A percentile compares a stretch with the other conserved stretches of the same genome.
Evolutionary conservation across 1,140 invertebrate species (phyloP).

Genomic region (Meteorus sp.): DNA sequence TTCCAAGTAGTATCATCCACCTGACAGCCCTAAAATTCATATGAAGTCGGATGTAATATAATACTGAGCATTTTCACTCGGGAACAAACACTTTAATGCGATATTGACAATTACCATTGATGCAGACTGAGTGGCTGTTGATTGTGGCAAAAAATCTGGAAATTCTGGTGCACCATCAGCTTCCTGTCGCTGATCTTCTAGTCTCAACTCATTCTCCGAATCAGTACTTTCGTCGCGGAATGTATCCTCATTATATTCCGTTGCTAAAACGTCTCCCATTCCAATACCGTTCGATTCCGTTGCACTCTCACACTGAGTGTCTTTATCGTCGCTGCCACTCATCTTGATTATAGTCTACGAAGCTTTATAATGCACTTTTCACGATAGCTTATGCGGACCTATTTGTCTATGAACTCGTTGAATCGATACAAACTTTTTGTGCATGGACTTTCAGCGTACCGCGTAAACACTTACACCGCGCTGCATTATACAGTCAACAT

Average conservation of each 20-base stretch:
- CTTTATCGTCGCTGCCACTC: constrained; percentile 39
- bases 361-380: not conserved
- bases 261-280: constrained; percentile 50
- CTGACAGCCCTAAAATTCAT: constrained; percentile 22
- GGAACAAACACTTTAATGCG: not conserved
- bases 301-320: constrained; percentile 35
- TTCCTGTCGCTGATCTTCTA: constrained; percentile 20
- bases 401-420: constrained; percentile 13
- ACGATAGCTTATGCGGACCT: constrained; percentile 25
- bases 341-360: constrained; percentile 21
- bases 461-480: constrained; percentile 41
- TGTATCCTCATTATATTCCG: constrained; percentile 38
- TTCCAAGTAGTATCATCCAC: constrained; percentile 14
- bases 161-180: constrained; percentile 18
- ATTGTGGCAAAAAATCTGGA: constrained; percentile 26
- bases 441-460: constrained; percentile 24
- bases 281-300: constrained; percentile 31
- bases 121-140: not conserved
- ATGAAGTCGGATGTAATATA: not conserved
- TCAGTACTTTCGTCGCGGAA: constrained; percentile 11
- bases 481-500: constrained; percentile 35
- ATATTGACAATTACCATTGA: not conserved
- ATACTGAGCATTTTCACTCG: constrained; percentile 7
- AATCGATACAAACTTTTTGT: constrained; percentile 34
- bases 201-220: constrained; percentile 9